These are phyloP conservation scores for Melanocharis versteri DNA, from an alignment of 2,113 vertebrate species.

Conservation along the genomic window DNA sequence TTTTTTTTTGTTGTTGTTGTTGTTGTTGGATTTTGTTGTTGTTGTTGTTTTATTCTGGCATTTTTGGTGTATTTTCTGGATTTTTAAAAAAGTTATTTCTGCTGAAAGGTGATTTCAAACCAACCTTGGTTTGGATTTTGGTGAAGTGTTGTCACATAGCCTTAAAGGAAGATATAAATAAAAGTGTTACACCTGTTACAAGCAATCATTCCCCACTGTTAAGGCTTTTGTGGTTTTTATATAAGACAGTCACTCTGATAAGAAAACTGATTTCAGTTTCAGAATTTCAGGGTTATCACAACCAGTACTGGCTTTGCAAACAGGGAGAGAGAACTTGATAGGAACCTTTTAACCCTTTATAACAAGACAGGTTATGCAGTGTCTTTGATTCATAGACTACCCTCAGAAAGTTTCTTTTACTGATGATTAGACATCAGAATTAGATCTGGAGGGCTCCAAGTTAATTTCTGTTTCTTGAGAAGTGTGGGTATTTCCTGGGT, in stretches of 20 bases:
- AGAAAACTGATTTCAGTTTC: not conserved
- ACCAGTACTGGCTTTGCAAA: not conserved
- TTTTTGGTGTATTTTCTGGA: not conserved
- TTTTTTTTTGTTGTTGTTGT: not conserved
- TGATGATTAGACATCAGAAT: not conserved
- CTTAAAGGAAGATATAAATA: not conserved
- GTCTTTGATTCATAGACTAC: not conserved
- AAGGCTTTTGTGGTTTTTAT: not conserved
- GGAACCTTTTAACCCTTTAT: not conserved
- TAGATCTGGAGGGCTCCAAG: not conserved
- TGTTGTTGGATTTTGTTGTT: no score
- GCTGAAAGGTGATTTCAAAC: not conserved
- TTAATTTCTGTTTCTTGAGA: not conserved
- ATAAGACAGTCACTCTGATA: not conserved
- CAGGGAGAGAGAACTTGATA: not conserved
- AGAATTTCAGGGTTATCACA: not conserved
- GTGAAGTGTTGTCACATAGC: not conserved
- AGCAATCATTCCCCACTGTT: not conserved
- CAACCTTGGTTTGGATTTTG: not conserved
- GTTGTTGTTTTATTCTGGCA: not conserved
- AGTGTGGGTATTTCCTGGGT: not conserved
- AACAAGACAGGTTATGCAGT: not conserved
- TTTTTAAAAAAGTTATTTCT: not conserved
- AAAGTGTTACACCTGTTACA: not conserved
- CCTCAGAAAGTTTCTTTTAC: not conserved